A percentile compares a stretch with the other conserved stretches of the same genome.
These are phyloP conservation scores for Pogonomyrmex barbatus DNA, from an alignment of 1,140 invertebrate genomes.

Conservation along the genomic window DNA sequence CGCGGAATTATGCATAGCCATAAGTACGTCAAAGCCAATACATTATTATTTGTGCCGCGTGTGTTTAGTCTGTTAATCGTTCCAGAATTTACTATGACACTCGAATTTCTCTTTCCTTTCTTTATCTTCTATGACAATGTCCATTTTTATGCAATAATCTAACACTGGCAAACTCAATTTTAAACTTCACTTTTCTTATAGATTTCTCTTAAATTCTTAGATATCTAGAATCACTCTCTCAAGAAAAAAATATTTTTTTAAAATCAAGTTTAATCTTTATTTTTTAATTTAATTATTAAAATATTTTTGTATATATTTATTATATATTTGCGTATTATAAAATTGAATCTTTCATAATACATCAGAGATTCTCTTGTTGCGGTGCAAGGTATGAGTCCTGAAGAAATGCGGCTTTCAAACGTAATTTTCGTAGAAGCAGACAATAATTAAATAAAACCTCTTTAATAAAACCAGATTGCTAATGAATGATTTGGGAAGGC, in stretches of 20 bases:
- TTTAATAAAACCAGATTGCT: slow-evolving; percentile 10
- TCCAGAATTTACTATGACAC: slow-evolving; percentile 30
- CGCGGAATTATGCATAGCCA: slow-evolving; percentile 7
- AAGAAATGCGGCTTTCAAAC: neutral
- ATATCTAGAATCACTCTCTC: neutral
- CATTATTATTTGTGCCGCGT: slow-evolving; percentile 22
- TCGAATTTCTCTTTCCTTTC: neutral
- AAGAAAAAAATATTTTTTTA: neutral
- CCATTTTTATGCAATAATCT: neutral
- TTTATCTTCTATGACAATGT: neutral
- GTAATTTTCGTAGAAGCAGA: slow-evolving; percentile 13
- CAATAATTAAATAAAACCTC: neutral
- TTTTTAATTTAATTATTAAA: slow-evolving; percentile 16
- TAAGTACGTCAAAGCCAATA: slow-evolving; percentile 17
- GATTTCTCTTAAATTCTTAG: neutral
- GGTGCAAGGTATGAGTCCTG: neutral
- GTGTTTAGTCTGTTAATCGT: neutral
- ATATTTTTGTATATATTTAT: neutral
- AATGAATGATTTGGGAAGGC: slow-evolving; percentile 14
- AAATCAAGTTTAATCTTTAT: neutral
- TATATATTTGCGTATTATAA: neutral
- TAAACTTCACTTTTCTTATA: neutral
- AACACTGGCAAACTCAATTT: neutral
- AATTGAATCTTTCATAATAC: neutral
- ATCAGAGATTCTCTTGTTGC: neutral